phyloP scores from a whole-genome alignment of 2,797 vertebrate species.

The Xenops minutus region DNA sequence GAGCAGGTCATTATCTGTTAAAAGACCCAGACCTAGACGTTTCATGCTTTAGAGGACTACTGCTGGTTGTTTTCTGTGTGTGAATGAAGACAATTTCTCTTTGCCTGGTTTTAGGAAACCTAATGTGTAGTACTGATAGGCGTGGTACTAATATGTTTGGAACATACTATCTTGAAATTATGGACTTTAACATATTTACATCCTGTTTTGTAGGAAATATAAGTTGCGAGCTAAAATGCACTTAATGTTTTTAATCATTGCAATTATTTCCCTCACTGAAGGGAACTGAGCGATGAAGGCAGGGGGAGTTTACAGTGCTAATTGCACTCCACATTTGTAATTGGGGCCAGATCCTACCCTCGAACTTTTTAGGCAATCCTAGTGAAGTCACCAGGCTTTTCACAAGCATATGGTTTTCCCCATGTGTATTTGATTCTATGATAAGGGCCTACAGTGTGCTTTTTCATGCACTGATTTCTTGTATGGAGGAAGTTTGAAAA shows the following conservation, averaged over 20 bases:
- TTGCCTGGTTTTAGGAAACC: not conserved
- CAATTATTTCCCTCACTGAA: constrained; percentile 3
- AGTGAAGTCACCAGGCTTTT: constrained; percentile 41
- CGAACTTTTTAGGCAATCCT: constrained; percentile 3
- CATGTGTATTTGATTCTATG: not conserved
- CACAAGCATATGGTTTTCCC: constrained; percentile 28
- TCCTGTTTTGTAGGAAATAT: not conserved
- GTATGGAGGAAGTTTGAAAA: not conserved
- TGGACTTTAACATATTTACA: not conserved
- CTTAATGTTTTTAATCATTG: not conserved
- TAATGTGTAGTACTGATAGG: not conserved
- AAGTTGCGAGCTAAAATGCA: not conserved
- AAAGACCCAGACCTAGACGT: not conserved
- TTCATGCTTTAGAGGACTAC: not conserved
- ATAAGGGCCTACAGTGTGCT: not conserved
- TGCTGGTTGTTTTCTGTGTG: not conserved
- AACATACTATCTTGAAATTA: not conserved
- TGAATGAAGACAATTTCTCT: not conserved
- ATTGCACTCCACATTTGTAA: not conserved
- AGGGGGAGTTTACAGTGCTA: not conserved
- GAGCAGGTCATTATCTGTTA: not conserved
- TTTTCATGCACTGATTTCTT: not conserved
- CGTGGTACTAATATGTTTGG: not conserved
- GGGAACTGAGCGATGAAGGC: not conserved
- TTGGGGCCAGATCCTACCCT: constrained; percentile 10